Percentiles rank a stretch among this genome's conserved stretches.
These are phyloP conservation scores for Perognathus longimembris DNA, from an alignment of 2,113 vertebrate genomes.

Conservation along the genomic window DNA sequence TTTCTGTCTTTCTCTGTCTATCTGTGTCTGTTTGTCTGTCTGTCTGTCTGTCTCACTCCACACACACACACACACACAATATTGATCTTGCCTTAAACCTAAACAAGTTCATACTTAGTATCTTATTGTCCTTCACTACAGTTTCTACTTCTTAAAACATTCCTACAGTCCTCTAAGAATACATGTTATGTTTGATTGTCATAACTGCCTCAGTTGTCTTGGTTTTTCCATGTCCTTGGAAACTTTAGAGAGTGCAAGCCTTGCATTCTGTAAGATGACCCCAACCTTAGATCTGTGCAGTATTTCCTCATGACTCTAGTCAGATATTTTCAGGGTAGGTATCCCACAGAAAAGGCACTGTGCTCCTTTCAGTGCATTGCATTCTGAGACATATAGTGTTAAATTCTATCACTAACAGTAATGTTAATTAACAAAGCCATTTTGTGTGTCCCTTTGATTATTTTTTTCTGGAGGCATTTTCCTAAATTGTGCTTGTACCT, in stretches of 20 bases:
- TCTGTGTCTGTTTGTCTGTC: too few relatives aligned
- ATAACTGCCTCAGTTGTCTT: conserved; percentile 16
- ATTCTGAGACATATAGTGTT: not conserved
- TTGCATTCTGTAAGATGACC: conserved; percentile 30
- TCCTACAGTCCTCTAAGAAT: not conserved
- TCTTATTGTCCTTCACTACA: not conserved
- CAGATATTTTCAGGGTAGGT: conserved; percentile 39
- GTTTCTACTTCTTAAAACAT: conserved; percentile 33
- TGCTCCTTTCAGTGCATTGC: not conserved
- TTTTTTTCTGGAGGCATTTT: not conserved
- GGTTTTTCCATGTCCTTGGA: conserved; percentile 30
- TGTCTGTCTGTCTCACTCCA: not conserved
- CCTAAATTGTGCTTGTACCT: not conserved
- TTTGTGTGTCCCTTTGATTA: conserved; percentile 14
- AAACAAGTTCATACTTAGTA: not conserved
- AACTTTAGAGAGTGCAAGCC: conserved; percentile 25
- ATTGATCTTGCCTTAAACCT: conserved; percentile 10
- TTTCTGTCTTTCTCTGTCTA: too few relatives aligned
- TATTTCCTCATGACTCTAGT: not conserved
- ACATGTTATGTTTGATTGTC: conserved; percentile 42
- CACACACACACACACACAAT: not conserved
- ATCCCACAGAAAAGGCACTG: conserved; percentile 3
- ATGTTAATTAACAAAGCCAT: not conserved
- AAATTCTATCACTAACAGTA: not conserved
- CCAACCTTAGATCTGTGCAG: not conserved